A percentile compares a stretch with the other conserved stretches of the same genome.
phyloP scores from a whole-genome alignment of 2,113 vertebrate genomes.

The Lophura nycthemera region DNA sequence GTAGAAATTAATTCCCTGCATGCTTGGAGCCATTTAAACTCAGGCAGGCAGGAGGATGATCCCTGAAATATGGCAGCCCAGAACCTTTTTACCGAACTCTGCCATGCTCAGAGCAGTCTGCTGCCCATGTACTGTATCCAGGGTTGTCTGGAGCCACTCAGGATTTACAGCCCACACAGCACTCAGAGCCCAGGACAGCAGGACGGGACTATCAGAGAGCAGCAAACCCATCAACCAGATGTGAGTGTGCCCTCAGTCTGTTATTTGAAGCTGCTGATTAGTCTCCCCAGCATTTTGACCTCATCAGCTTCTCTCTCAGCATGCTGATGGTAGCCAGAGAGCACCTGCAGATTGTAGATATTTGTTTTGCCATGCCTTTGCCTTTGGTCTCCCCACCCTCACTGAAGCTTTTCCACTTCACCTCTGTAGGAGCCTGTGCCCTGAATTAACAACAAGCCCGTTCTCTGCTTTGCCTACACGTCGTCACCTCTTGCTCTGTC shows the following conservation, averaged over 20 bases:
- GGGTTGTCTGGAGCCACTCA: not conserved
- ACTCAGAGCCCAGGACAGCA: not conserved
- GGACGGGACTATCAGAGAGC: not conserved
- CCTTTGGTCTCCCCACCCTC: constrained; percentile 17
- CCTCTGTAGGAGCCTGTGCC: not conserved
- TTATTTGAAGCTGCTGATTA: constrained; percentile 19
- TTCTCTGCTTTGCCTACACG: not conserved
- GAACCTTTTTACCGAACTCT: not conserved
- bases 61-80: not conserved
- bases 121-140: not conserved
- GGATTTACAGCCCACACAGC: not conserved
- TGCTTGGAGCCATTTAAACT: not conserved
- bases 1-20: fast-evolving
- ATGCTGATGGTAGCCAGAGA: not conserved
- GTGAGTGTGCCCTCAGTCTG: constrained; percentile 6
- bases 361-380: constrained; percentile 34
- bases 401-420: not conserved
- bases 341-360: not conserved
- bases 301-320: not conserved
- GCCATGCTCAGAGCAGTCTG: not conserved
- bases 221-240: constrained; percentile 19
- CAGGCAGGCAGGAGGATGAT: not conserved
- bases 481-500: fast-evolving
- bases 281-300: not conserved
- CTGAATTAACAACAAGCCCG: not conserved